A percentile compares a stretch with the other conserved stretches of the same genome.
These are phyloP conservation scores for Cynodonichthys magdalenae DNA, from an alignment of 2,797 vertebrate genomes.

Conservation along the genomic window DNA sequence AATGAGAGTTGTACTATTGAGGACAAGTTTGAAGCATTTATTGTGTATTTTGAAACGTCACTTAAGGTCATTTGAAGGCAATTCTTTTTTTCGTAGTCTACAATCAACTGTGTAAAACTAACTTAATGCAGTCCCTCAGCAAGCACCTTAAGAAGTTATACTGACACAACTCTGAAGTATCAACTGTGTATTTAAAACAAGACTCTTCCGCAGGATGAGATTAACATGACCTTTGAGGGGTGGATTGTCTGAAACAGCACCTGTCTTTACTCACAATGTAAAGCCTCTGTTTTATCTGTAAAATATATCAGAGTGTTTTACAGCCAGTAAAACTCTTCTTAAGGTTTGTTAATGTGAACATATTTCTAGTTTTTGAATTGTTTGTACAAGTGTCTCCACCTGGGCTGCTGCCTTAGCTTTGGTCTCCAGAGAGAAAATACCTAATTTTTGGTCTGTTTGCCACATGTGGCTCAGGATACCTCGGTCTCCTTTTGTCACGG, in stretches of 20 bases:
- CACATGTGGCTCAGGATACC: slow-evolving; percentile 34
- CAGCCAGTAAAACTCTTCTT: slow-evolving; percentile 1
- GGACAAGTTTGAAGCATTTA: slow-evolving; percentile 8
- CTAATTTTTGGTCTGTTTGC: slow-evolving; percentile 15
- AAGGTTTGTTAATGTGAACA: not conserved
- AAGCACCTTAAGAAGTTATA: no score
- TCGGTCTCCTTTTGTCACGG: slow-evolving; percentile 17
- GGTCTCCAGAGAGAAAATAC: slow-evolving; percentile 10
- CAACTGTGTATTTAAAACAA: no score
- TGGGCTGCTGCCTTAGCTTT: not conserved
- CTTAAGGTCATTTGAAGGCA: no score
- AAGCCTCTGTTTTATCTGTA: not conserved
- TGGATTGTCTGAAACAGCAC: slow-evolving; percentile 34
- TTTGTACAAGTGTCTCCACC: not conserved
- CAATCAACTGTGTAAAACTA: no score
- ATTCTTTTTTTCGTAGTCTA: no score
- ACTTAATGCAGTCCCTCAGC: no score
- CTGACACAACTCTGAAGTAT: no score
- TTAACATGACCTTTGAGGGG: slow-evolving; percentile 28
- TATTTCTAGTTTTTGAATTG: not conserved
- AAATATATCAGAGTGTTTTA: not conserved
- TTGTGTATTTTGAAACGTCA: not conserved
- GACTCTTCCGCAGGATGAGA: not conserved
- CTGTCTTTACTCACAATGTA: not conserved
- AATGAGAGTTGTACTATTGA: not conserved